Base-by-base conservation (phyloP, 2,888 invertebrate genomes). In the Tyria jacobaeae region DNA sequence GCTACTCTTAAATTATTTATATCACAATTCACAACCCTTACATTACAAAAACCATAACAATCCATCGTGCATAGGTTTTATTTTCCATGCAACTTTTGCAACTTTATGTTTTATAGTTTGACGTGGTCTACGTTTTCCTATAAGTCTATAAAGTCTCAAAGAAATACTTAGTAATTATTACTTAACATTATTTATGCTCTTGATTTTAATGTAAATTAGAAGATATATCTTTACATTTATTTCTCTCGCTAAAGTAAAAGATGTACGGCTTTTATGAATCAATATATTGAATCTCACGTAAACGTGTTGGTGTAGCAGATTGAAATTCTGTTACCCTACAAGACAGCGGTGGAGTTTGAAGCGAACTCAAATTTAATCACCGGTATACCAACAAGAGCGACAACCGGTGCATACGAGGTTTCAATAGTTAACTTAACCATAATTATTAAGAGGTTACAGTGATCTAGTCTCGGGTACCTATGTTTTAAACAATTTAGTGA, bases 291-390 rank as follows among this genome's bases (percentile, higher is more conserved):
- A 71, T 66, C 57, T 68, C 61, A 62, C 62, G 71, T 67, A 68
- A 70, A 75, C 64, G 73, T 71, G 62, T 71, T 74, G 68, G 62
- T 60, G 60, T 60, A 73, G 64, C 60, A 68, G 66, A 78, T 78
- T 79, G 75, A 78, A 83, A 83, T 75, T 75, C 68, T 69, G 72
- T 70, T 79, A 75, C 75, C 71, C 71, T 72, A 60, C 70, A 71
- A 70, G 71, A 76, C 69, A 75, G 71, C 75, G 68, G 58, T 58
- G 35, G 62, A 75, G 79, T 77, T 80, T 71, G 72, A 67, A 79
- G 77, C 71, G 62, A 73, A 73, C 68, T 68, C 78, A 79, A 82
- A 82, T 80, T 83, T 78, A 83, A 82, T 83, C 79, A 76, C 73
- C 63, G 70, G 68, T 64, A 74, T 64, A 71, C 70, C 58, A 70